Evolutionary conservation across 2,888 invertebrate genomes (phyloP).

Genomic region (Phania funesta): DNA sequence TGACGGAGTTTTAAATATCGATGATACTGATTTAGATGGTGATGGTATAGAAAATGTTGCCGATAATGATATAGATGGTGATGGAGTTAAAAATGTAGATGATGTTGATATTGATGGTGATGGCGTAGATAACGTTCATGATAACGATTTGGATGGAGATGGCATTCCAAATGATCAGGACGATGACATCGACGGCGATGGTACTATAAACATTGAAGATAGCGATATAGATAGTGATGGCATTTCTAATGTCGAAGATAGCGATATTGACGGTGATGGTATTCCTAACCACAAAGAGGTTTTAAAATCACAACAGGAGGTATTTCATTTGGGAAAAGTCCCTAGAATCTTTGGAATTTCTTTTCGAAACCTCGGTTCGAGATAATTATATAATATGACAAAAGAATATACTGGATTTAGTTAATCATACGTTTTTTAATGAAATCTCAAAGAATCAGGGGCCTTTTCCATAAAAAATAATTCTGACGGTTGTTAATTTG

Average conservation of each 20-base stretch:
- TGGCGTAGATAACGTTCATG: constrained; percentile 73
- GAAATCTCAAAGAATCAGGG: constrained; percentile 48
- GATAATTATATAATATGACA: neutral
- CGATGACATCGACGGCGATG: constrained; percentile 78
- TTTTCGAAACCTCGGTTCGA: neutral
- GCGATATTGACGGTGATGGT: constrained; percentile 69
- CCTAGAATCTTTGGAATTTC: constrained; percentile 56
- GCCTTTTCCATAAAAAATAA: constrained; percentile 42
- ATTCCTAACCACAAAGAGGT: constrained; percentile 68
- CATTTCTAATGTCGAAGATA: constrained; percentile 63
- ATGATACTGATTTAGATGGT: constrained; percentile 75
- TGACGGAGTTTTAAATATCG: constrained; percentile 73
- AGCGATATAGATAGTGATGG: constrained; percentile 69
- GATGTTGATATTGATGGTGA: constrained; percentile 74
- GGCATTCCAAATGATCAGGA: constrained; percentile 75
- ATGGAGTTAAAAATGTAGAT: constrained; percentile 77
- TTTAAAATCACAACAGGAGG: constrained; percentile 68
- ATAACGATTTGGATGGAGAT: constrained; percentile 78
- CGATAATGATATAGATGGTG: constrained; percentile 74
- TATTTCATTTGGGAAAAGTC: constrained; percentile 69
- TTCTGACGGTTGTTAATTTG: constrained; percentile 63
- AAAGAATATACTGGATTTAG: neutral
- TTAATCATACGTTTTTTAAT: neutral
- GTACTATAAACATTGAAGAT: constrained; percentile 73
- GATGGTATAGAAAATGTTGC: constrained; percentile 77